phyloP scores from a whole-genome alignment of 2,797 vertebrate genomes.

The Sebastes paucispinis region DNA sequence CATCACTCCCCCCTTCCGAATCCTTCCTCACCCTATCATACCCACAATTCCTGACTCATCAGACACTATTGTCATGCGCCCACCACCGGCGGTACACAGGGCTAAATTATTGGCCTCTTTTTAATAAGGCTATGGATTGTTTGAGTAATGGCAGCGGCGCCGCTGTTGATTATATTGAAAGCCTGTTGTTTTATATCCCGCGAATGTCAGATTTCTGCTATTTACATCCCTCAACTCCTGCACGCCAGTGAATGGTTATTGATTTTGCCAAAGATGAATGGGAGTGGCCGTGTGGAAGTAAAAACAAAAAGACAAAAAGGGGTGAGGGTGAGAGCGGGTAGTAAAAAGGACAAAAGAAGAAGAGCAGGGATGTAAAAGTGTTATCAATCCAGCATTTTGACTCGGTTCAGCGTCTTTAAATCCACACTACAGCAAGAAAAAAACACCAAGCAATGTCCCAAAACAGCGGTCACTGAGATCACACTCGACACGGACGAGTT shows the following conservation, averaged over 20 bases:
- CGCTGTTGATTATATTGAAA: constrained; percentile 79
- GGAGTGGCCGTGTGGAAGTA: constrained; percentile 52
- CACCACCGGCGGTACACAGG: constrained; percentile 11
- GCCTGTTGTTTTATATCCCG: constrained; percentile 80
- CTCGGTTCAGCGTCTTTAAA: background rate
- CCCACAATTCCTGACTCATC: constrained; percentile 69
- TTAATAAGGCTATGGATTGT: constrained; percentile 84
- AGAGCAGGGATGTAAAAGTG: background rate
- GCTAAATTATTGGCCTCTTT: constrained; percentile 76
- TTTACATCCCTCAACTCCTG: constrained; percentile 77
- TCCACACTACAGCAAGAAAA: background rate
- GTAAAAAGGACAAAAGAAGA: background rate
- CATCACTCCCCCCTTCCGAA: background rate
- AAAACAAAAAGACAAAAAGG: constrained; percentile 63
- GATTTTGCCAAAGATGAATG: constrained; percentile 75
- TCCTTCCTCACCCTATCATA: constrained; percentile 47
- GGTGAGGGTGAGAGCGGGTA: background rate
- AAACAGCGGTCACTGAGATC: background rate
- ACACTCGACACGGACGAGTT: constrained; percentile 2
- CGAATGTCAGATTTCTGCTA: constrained; percentile 81
- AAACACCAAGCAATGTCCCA: background rate
- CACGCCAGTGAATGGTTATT: constrained; percentile 75
- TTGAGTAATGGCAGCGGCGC: constrained; percentile 61
- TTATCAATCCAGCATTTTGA: background rate
- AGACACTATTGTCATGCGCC: constrained; percentile 57